These are phyloP conservation scores for Athripsodes cinereus DNA, from an alignment of 2,888 invertebrate genomes.

Conservation along the genomic window DNA sequence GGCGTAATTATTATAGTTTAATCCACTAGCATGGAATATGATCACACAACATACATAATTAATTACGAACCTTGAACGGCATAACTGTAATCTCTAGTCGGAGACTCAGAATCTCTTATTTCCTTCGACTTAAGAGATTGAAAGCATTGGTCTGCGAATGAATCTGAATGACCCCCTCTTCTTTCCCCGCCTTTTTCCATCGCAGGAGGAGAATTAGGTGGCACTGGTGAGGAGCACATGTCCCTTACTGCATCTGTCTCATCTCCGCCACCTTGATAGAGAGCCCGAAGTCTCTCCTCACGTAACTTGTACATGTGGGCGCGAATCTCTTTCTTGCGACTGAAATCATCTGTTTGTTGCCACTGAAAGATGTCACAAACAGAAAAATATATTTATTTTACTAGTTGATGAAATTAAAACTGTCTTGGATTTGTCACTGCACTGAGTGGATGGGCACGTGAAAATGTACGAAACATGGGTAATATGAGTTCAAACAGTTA, in stretches of 20 bases:
- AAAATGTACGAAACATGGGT: not conserved
- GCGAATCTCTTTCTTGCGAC: slow-evolving; percentile 79
- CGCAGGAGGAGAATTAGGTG: slow-evolving; percentile 31
- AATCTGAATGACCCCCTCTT: slow-evolving; percentile 59
- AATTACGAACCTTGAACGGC: slow-evolving; percentile 50
- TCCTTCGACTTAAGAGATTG: slow-evolving; percentile 73
- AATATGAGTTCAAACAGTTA: too few species aligned
- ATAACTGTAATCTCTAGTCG: slow-evolving; percentile 56
- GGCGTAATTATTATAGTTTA: too few species aligned
- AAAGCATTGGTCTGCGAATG: slow-evolving; percentile 70
- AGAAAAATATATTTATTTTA: not conserved
- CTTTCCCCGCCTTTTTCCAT: slow-evolving; percentile 37
- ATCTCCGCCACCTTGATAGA: slow-evolving; percentile 51
- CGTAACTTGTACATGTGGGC: slow-evolving; percentile 79
- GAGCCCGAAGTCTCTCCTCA: slow-evolving; percentile 70
- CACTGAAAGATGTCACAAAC: slow-evolving; percentile 56
- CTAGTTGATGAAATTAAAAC: not conserved
- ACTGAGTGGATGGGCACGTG: too few species aligned
- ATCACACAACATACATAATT: too few species aligned
- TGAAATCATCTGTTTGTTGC: slow-evolving; percentile 82
- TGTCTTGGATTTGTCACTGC: not conserved
- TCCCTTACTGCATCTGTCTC: slow-evolving; percentile 29
- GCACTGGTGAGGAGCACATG: slow-evolving; percentile 5
- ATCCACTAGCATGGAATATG: too few species aligned
- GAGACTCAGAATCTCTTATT: slow-evolving; percentile 71